phyloP scores from a whole-genome alignment of 2,113 vertebrate genomes.

The Cranoglanis bouderius region DNA sequence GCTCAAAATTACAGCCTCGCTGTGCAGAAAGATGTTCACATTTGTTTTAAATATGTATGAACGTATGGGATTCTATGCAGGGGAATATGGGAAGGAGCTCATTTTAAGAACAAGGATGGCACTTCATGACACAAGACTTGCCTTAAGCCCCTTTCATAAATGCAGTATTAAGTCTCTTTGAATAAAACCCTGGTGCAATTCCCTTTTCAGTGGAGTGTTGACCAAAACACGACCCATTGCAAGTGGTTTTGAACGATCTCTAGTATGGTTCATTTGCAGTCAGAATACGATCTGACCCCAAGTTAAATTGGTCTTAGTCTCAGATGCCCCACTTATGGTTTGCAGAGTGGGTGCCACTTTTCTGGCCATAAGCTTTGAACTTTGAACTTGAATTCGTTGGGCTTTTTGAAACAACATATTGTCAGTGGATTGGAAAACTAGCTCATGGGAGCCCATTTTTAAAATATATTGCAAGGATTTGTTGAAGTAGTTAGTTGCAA shows the following conservation, averaged over 20 bases:
- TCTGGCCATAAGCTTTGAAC: neutral
- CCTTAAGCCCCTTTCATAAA: neutral
- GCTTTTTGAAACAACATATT: neutral
- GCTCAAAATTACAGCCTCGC: conserved; percentile 28
- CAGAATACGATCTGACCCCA: neutral
- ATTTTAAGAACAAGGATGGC: conserved; percentile 26
- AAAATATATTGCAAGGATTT: neutral
- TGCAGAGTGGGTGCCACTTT: neutral
- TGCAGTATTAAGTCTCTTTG: neutral
- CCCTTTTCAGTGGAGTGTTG: neutral
- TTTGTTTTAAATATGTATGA: conserved; percentile 23
- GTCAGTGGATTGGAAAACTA: neutral
- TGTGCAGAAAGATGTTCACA: neutral
- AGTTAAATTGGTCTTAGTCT: neutral
- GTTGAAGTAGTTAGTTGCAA: neutral
- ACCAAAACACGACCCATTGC: neutral
- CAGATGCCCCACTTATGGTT: neutral
- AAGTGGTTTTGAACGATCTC: neutral
- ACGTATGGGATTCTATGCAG: neutral
- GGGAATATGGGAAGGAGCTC: conserved; percentile 1
- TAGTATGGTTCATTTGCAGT: neutral
- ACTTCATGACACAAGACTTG: too few relatives aligned
- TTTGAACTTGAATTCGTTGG: neutral
- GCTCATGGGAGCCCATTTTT: neutral
- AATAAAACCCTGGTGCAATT: neutral